Evolutionary conservation across 1,140 invertebrate species (phyloP), one percentile per base, ranked within the genome.

Genomic region (Glossosoma conforme): DNA sequence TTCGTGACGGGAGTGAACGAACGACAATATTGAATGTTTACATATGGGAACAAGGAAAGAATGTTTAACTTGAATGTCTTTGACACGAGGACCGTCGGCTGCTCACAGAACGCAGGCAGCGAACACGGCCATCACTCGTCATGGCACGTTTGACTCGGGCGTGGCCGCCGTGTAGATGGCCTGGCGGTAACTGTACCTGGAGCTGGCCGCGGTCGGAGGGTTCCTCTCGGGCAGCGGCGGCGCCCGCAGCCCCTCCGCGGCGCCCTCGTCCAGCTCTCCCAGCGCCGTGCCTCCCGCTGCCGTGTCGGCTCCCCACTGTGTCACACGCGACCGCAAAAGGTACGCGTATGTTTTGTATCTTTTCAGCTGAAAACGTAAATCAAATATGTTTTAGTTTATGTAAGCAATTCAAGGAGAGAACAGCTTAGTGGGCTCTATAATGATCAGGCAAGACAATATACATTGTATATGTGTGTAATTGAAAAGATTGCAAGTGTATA

Each of bases 341-440:
- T 85, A 85, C 3, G 83, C 81, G 68, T 95, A 95, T 1, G 88
- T 89, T 62, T 87, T 85, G 69, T 93, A 94, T 60, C 91, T 77
- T 67, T 91, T 90, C 59, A 93, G 67, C 91, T 94, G 74, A n/a
- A 72, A 68, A 61, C 38, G 63, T 51, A 58, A 40, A 52, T 56
- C 55, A 53, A 43, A 57, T 32, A 14, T 48, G 22, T 53, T 20
- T 43, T 33, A 32, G 13, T 36, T 42, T n/a, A n/a, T n/a, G n/a
- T n/a, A n/a, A n/a, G n/a, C n/a, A n/a, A n/a, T n/a, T n/a, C n/a
- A n/a, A n/a, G n/a, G n/a, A n/a, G n/a, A n/a, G n/a, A n/a, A n/a
- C n/a, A n/a, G n/a, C n/a, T n/a, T n/a, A n/a, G n/a, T n/a, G n/a
- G n/a, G n/a, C n/a, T n/a, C n/a, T n/a, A n/a, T n/a, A n/a, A n/a